Evolutionary conservation across 2,113 vertebrate species (phyloP), one percentile per base, ranked within the genome.

Genomic region (Clupea harengus): DNA sequence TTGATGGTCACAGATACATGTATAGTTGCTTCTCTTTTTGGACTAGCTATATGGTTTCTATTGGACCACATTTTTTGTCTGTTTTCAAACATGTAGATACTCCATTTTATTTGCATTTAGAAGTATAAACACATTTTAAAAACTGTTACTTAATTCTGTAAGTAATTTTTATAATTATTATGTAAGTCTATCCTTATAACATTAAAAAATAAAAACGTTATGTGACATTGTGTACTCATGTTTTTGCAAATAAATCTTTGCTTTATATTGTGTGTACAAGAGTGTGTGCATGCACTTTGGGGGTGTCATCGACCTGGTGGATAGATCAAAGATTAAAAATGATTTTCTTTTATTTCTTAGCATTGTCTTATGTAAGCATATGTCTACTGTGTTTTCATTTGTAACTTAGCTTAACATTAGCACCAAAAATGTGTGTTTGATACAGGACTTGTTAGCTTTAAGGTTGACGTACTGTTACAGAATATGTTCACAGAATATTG

Each of bases 81-180:
- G 90, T 94, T 97, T 95, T 94, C 92, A 95, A 95, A 94, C 93
- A 93, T 95, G 95, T 96, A 97, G 95, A 96, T 95, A 94, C 94
- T 95, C 95, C 93, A 95, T 96, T 95, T 96, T 95, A 94, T 96
- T 94, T 96, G 95, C 96, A 96, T 96, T 96, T 97, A 96, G 95
- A 96, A 95, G 92, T 96, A 96, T 96, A 94, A 94, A 96, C 94
- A 95, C 90, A 89, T 94, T 95, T 95, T 93, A 95, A 93, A 96
- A 96, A 93, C 95, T 96, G 95, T 97, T 92, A 91, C 90, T 92
- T 96, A 96, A 96, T 96, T 96, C 94, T 97, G 96, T 96, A 96
- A 96, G 96, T 97, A 96, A 95, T 96, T 97, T 97, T 97, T 97
- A 96, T 96, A 96, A 96, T 96, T 96, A 95, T 96, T 95, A 96